Conservation (phyloP, 2,888 invertebrate species). For the Encarsia formosa region DNA sequence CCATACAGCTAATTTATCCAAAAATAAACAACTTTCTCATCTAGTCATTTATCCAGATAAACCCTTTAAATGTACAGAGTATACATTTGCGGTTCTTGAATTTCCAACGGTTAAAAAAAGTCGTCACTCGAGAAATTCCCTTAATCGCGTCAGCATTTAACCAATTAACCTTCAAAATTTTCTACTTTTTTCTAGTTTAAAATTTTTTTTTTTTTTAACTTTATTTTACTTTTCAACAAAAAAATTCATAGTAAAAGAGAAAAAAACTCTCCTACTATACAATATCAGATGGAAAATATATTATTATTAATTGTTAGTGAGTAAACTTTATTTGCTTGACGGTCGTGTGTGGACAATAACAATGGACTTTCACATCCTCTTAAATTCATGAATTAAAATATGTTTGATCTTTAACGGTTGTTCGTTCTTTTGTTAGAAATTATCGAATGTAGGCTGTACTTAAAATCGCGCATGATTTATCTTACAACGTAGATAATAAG, state of each 20-base stretch:
- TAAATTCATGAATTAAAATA: constrained; percentile 22
- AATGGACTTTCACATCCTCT: constrained; percentile 11
- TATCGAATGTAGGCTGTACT: constrained; percentile 10
- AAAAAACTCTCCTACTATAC: no score
- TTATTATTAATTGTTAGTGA: no score
- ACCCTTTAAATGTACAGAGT: constrained; percentile 10
- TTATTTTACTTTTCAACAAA: not conserved
- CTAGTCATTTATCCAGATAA: not conserved
- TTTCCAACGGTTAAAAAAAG: constrained; percentile 18
- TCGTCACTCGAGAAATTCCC: constrained; percentile 9
- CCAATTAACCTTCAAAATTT: constrained; percentile 4
- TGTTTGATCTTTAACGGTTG: constrained; percentile 9
- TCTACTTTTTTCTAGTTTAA: constrained; percentile 10
- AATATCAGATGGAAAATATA: no score
- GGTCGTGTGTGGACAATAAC: not conserved
- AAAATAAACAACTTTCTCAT: constrained; percentile 7
- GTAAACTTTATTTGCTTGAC: constrained; percentile 4
- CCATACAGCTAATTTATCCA: no score
- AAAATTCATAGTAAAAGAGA: not conserved
- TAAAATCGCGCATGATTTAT: constrained; percentile 4
- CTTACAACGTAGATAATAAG: no score
- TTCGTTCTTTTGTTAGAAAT: constrained; percentile 6
- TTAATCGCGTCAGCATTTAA: not conserved
- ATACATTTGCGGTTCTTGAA: constrained; percentile 2
- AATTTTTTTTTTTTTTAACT: not conserved